Conservation (phyloP, 1,140 invertebrate species). For the Drosophila grimshawi region DNA sequence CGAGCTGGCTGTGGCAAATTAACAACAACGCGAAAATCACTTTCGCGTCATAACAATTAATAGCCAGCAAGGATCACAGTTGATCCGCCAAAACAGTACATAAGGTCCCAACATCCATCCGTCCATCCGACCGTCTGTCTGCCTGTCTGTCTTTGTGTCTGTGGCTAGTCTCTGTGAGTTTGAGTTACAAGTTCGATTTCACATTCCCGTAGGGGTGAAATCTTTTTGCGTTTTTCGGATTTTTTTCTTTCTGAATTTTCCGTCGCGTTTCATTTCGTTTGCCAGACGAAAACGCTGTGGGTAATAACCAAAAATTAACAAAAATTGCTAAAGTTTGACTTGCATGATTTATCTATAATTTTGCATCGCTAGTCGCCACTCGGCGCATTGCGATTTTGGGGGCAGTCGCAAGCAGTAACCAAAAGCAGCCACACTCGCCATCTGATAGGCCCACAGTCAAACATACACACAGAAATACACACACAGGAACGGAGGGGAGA, state of each 20-base stretch:
- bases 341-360: conserved; percentile 83
- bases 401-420: conserved; percentile 27
- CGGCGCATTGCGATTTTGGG: conserved; percentile 27
- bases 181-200: conserved; percentile 75
- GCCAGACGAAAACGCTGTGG: conserved; percentile 64
- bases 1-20: conserved; percentile 61
- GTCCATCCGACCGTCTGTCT: neutral
- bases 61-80: conserved; percentile 52
- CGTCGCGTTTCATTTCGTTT: conserved; percentile 60
- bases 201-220: conserved; percentile 82
- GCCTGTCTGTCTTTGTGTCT: neutral
- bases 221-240: conserved; percentile 53
- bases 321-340: conserved; percentile 82
- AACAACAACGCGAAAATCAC: conserved; percentile 71
- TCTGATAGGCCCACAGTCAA: conserved; percentile 71
- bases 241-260: conserved; percentile 21
- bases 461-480: conserved; percentile 56
- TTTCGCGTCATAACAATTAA: conserved; percentile 80
- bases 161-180: conserved; percentile 19
- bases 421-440: conserved; percentile 61
- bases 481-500: conserved; percentile 22
- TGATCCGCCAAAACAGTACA: conserved; percentile 15
- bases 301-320: conserved; percentile 83
- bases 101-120: conserved; percentile 15
- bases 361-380: conserved; percentile 72